phyloP scores from a whole-genome alignment of 2,797 vertebrate species.

The Rhinophrynus dorsalis region DNA sequence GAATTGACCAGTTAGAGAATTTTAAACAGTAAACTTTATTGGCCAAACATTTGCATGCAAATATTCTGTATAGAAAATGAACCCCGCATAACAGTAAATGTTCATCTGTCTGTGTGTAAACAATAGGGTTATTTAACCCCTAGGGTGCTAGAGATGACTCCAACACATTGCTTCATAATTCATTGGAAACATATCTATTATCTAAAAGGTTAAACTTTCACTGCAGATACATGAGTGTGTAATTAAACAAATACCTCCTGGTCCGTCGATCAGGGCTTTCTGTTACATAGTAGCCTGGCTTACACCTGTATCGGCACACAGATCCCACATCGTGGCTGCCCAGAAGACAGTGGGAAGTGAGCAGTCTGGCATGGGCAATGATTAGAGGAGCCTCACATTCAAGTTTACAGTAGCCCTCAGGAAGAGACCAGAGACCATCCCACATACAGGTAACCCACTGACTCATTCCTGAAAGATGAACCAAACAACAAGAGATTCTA shows the following conservation, averaged over 20 bases:
- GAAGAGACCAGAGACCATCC: conserved; percentile 93
- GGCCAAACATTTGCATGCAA: no score
- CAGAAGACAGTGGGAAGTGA: conserved; percentile 76
- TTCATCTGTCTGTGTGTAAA: no score
- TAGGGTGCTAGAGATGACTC: no score
- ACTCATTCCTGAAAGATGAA: conserved; percentile 75
- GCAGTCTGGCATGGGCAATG: conserved; percentile 72
- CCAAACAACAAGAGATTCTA: conserved; percentile 44
- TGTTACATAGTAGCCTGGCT: conserved; percentile 80
- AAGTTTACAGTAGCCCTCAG: conserved; percentile 93
- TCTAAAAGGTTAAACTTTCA: no score
- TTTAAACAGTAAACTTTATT: no score
- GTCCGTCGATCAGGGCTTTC: conserved; percentile 65
- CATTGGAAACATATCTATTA: no score
- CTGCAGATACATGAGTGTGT: no score
- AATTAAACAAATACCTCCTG: conserved; percentile 77
- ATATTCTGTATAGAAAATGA: no score
- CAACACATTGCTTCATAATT: no score
- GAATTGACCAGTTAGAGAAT: no score
- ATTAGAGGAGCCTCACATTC: conserved; percentile 77
- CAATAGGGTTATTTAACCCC: no score
- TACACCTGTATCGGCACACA: conserved; percentile 85
- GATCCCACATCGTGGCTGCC: conserved; percentile 85
- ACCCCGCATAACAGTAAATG: no score
- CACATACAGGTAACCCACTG: conserved; percentile 87